phyloP scores from a whole-genome alignment of 2,888 invertebrate genomes.

The Auanema freiburgensis region DNA sequence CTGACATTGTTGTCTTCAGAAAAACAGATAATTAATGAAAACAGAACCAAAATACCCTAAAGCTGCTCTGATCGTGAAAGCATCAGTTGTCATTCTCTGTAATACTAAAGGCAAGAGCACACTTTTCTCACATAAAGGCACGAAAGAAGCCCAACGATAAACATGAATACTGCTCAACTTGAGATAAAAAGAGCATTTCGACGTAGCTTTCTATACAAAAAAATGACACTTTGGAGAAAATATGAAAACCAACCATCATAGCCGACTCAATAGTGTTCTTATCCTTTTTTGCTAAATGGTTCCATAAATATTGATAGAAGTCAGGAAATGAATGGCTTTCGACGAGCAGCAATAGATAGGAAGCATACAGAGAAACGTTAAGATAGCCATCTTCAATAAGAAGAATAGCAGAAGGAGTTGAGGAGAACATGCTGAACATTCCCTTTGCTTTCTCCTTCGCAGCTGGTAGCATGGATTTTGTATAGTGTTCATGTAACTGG shows the following conservation, averaged over 20 bases:
- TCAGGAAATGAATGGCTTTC: slow-evolving; percentile 43
- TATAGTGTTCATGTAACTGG: slow-evolving; percentile 42
- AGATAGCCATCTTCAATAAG: not conserved
- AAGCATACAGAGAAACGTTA: slow-evolving; percentile 46
- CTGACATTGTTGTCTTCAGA: slow-evolving; percentile 37
- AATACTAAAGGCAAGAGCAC: slow-evolving; percentile 46
- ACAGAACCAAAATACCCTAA: slow-evolving; percentile 16
- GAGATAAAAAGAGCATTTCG: slow-evolving; percentile 47
- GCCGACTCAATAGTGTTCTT: slow-evolving; percentile 44
- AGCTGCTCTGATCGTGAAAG: slow-evolving; percentile 30
- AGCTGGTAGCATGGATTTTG: slow-evolving; percentile 23
- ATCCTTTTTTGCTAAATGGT: slow-evolving; percentile 46
- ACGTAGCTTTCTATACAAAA: slow-evolving; percentile 46
- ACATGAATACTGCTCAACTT: slow-evolving; percentile 43
- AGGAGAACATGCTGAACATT: slow-evolving; percentile 3
- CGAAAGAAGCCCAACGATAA: slow-evolving; percentile 51
- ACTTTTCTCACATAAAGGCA: slow-evolving; percentile 17
- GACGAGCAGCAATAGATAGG: slow-evolving; percentile 50
- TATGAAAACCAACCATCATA: slow-evolving; percentile 29
- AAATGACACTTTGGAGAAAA: not conserved
- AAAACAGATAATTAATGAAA: not conserved
- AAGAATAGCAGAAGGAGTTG: not conserved
- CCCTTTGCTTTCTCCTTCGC: not conserved
- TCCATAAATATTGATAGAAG: slow-evolving; percentile 45
- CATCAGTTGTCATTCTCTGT: slow-evolving; percentile 47